Percentiles rank a stretch among this genome's conserved stretches.
These are phyloP conservation scores for Prionace glauca DNA, from an alignment of 2,797 vertebrate genomes.

Conservation along the genomic window DNA sequence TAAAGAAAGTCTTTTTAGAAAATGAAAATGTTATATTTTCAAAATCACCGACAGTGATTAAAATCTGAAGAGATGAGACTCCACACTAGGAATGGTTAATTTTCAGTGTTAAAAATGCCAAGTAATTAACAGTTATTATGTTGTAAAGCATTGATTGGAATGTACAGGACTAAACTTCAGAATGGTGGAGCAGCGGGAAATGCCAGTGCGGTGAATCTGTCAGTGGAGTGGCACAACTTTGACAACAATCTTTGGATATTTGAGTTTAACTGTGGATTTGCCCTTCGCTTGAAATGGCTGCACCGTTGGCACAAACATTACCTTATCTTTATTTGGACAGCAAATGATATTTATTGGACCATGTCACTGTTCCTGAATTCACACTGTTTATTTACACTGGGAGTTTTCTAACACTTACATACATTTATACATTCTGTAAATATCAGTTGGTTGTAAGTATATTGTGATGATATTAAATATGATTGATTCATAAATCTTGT, in stretches of 20 bases:
- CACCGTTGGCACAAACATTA: not conserved
- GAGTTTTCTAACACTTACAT: not conserved
- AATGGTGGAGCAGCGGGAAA: not conserved
- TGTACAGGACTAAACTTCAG: not conserved
- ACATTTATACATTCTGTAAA: not conserved
- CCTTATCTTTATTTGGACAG: not conserved
- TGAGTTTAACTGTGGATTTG: not conserved
- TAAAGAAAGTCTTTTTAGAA: not conserved
- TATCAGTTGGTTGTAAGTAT: not conserved
- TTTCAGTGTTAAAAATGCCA: not conserved
- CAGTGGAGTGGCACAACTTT: not conserved
- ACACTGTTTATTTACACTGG: not conserved
- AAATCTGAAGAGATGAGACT: not conserved
- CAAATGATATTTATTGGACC: not conserved
- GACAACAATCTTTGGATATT: not conserved
- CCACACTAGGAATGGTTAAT: not conserved
- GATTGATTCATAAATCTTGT: not conserved
- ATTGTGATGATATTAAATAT: not conserved
- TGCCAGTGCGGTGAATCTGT: not conserved
- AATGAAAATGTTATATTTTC: not conserved
- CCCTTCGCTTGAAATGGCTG: no score
- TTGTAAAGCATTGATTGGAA: not conserved
- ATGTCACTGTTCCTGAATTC: not conserved
- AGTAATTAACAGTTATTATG: not conserved
- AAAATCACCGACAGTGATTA: not conserved